Evolutionary conservation across 2,888 invertebrate genomes (phyloP), one percentile per base, ranked within the genome.

Genomic region (Caenorhabditis panamensis): DNA sequence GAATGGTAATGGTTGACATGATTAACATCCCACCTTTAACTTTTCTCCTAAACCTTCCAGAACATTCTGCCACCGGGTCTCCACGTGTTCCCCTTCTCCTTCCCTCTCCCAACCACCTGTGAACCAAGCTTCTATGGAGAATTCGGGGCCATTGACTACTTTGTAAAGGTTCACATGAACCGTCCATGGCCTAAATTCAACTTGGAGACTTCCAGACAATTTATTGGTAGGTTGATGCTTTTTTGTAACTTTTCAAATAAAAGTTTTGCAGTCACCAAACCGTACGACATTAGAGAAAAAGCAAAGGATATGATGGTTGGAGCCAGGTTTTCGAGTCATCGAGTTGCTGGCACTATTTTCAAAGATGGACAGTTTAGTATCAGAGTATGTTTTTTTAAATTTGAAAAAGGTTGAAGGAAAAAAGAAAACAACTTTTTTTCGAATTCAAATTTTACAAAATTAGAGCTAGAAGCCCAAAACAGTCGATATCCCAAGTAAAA

Each of bases 281-380:
- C 8, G 51, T 36, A n/a, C 69, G 1, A 22, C 28, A 1, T 41
- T 26, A 6, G 20, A 3, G 41, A 41, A 16, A 41, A 20, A 16
- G 51, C 47, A 0, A 36, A 59, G 18, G 28, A 69, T 9, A 61
- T 69, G 51, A 3, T 61, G 37, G 3, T 26, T 0, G 22, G 36
- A 0, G 37, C 61, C 1, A 20, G 37, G 24, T 69, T 69, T 8
- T 13, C n/a, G 5, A 61, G 8, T 2, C 24, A 31, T 18, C 59
- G 51, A 18, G 51, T 49, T 36, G 58, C 69, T 13, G 69, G 69
- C 22, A 26, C 61, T 1, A 37, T 69, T 28, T 26, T 69, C 53
- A 51, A 41, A 13, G 69, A 69, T 24, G 69, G 69, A 18, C 13
- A 59, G 13, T 61, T 69, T 31, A 36, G 49, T 0, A 61, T 69